phyloP scores from a whole-genome alignment of 2,888 invertebrate genomes.

The Xestoiulus laeticollis region DNA sequence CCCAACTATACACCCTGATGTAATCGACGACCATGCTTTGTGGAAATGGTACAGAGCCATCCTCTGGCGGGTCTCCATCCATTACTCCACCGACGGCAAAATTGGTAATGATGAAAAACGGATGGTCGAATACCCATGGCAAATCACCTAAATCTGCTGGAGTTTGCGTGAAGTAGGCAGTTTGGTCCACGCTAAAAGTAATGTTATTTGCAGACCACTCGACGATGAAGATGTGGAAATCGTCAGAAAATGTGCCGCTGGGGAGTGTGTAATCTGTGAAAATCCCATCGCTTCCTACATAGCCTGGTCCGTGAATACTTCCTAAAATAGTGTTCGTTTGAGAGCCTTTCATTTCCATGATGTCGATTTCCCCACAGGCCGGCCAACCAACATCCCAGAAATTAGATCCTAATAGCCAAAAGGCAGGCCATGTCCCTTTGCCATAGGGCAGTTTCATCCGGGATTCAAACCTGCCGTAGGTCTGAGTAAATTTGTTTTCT shows the following conservation, averaged over 20 bases:
- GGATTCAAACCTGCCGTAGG: constrained; percentile 47
- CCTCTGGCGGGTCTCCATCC: too few species aligned
- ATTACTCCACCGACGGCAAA: constrained; percentile 51
- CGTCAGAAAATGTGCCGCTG: not conserved
- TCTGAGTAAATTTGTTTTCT: not conserved
- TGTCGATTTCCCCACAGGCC: constrained; percentile 47
- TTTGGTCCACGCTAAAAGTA: constrained; percentile 6
- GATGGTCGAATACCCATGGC: constrained; percentile 48
- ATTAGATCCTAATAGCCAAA: constrained; percentile 27
- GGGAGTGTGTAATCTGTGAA: not conserved
- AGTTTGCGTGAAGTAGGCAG: not conserved
- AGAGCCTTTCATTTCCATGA: constrained; percentile 24
- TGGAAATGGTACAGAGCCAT: too few species aligned
- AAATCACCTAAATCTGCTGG: not conserved
- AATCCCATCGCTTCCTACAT: not conserved
- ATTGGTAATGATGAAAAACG: constrained; percentile 20
- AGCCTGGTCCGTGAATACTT: constrained; percentile 50
- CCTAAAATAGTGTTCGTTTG: not conserved
- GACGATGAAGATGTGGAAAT: constrained; percentile 44
- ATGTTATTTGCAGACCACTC: constrained; percentile 23
- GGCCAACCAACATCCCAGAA: not conserved
- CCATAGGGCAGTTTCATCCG: not conserved
- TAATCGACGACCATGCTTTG: too few species aligned
- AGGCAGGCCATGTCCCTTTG: constrained; percentile 47
- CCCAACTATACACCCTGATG: too few species aligned